These are phyloP conservation scores for Pseudolycoriella hygida DNA, from an alignment of 2,888 invertebrate species.

Conservation along the genomic window DNA sequence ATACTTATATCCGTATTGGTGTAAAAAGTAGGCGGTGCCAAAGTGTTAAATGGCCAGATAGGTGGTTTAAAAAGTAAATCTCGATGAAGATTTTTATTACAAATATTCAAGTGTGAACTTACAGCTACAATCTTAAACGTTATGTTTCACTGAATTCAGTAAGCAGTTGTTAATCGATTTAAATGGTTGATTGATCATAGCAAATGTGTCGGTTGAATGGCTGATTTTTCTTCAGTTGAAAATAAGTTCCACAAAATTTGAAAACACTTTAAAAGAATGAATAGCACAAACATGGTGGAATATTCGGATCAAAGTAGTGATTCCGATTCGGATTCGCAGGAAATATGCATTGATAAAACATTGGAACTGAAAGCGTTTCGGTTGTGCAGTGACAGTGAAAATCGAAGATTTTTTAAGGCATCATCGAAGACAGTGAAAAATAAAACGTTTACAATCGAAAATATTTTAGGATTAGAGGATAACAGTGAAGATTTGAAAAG, in stretches of 20 bases:
- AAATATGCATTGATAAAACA: constrained; percentile 3
- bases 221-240: neutral
- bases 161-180: neutral
- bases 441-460: constrained; percentile 19
- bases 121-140: neutral
- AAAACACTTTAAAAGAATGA: neutral
- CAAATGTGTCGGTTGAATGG: neutral
- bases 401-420: neutral
- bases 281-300: neutral
- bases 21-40: constrained; percentile 1
- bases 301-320: constrained; percentile 5
- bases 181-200: neutral
- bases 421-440: constrained; percentile 8
- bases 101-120: too few species aligned
- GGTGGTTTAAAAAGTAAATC: too few species aligned
- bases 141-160: neutral
- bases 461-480: constrained; percentile 16
- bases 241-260: neutral
- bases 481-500: constrained; percentile 4
- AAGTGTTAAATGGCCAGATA: too few species aligned
- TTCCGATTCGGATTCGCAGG: neutral
- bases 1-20: neutral
- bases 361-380: constrained; percentile 5
- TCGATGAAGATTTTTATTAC: too few species aligned
- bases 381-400: neutral